Percentiles rank a stretch among this genome's conserved stretches.
Evolutionary conservation across 1,140 invertebrate species (phyloP).

Genomic region (Metaphire vulgaris): DNA sequence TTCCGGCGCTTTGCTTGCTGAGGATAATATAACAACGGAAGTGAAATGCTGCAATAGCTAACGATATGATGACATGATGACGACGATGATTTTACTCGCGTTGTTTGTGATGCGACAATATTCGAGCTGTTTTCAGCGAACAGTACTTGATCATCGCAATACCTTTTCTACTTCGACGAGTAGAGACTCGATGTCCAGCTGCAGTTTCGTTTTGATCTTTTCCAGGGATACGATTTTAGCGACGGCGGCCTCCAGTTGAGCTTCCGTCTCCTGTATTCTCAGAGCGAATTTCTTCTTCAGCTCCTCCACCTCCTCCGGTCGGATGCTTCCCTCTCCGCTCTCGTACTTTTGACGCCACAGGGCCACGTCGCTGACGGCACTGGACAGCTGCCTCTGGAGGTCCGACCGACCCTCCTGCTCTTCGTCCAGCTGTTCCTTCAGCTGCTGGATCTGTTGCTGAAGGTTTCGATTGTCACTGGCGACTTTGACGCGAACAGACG

Average conservation of each 20-base stretch:
- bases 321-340: constrained; percentile 79
- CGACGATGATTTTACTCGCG: too few relatives aligned
- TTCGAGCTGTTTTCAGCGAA: too few relatives aligned
- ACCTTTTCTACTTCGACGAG: constrained; percentile 94
- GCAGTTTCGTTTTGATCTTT: constrained; percentile 79
- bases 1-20: too few relatives aligned
- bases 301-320: constrained; percentile 96
- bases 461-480: constrained; percentile 79
- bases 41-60: too few relatives aligned
- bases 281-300: constrained; percentile 92
- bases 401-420: constrained; percentile 67
- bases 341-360: constrained; percentile 21
- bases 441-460: constrained; percentile 85
- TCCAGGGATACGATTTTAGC: constrained; percentile 56
- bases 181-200: constrained; percentile 95
- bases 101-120: too few relatives aligned
- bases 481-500: background rate
- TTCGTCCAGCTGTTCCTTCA: constrained; percentile 88
- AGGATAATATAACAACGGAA: too few relatives aligned
- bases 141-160: too few relatives aligned
- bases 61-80: too few relatives aligned
- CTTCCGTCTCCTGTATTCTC: constrained; percentile 92
- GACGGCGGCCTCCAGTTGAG: constrained; percentile 55
- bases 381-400: constrained; percentile 87
- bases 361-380: constrained; percentile 75